Base-by-base conservation (phyloP, 2,113 vertebrate species). In the Campylomormyrus tamandua region DNA sequence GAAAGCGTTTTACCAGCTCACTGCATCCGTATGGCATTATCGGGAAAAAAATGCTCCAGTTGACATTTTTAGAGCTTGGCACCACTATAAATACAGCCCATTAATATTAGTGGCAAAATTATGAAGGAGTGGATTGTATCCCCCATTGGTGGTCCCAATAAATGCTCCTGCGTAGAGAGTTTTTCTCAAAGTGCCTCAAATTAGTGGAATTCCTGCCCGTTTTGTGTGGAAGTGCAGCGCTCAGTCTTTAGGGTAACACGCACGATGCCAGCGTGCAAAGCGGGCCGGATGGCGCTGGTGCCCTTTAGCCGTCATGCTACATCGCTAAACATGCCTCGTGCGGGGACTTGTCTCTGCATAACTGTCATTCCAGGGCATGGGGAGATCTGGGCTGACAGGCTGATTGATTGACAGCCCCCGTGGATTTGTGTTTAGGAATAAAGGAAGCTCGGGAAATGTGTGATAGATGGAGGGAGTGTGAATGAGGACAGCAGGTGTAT, bases 21-120 rank as follows among this genome's bases (percentile, higher is more conserved):
- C 92, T 95, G 95, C 94, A 94, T 93, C 94, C 93, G 94, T 94
- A 95, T 95, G 94, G 94, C 94, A 94, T 95, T 95, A 95, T 94
- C 93, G 27, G n/a, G 92, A 93, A 90, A 94, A 93, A 95, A 95
- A 95, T 94, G 93, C 93, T 92, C 93, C 92, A 93, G 94, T 94
- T 95, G 94, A 94, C 95, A 95, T 96, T 96, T 96, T 92, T 91
- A 93, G 94, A 91, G 92, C 93, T 93, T 87, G 85, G 92, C 93
- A 91, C 91, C 90, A 91, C 92, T 94, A 92, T 95, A 94, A 94
- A 93, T 94, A 93, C 92, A 91, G 93, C 93, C 92, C 94, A 92
- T 95, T 90, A 91, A 94, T 94, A 94, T 94, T 93, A 93, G 93
- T 88, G 31, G 85, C 42, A 46, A 89, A 93, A 92, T 94, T 94